A percentile compares a stretch with the other conserved stretches of the same genome.
phyloP scores from a whole-genome alignment of 2,888 invertebrate species.

The Blastobasis adustella region DNA sequence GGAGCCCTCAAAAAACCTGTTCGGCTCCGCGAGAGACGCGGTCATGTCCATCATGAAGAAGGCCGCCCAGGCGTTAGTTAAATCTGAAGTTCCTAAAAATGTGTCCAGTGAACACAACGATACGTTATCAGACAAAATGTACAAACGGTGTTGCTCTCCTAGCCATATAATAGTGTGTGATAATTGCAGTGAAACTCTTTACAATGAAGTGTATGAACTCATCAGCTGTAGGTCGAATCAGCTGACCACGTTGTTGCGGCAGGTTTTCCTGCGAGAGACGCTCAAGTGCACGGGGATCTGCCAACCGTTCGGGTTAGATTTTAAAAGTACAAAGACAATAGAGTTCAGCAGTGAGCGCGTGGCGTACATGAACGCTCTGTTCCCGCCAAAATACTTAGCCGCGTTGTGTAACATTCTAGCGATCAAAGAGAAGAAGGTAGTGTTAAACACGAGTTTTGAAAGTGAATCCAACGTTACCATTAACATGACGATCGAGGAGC shows the following conservation, averaged over 20 bases:
- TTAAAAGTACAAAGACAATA: constrained; percentile 72
- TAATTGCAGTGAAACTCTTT: constrained; percentile 82
- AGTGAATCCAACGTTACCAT: constrained; percentile 64
- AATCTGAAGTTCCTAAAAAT: constrained; percentile 79
- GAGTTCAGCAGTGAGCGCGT: constrained; percentile 64
- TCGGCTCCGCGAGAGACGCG: constrained; percentile 92
- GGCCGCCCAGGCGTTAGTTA: constrained; percentile 89
- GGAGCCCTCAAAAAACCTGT: constrained; percentile 80
- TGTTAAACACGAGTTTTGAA: constrained; percentile 77
- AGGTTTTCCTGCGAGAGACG: constrained; percentile 76
- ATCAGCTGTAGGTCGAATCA: constrained; percentile 81
- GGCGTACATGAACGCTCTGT: constrained; percentile 77
- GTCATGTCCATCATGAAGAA: constrained; percentile 95
- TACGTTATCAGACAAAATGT: constrained; percentile 53
- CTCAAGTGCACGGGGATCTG: constrained; percentile 77
- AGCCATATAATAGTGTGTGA: constrained; percentile 83
- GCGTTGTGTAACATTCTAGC: constrained; percentile 87
- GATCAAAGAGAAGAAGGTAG: constrained; percentile 78
- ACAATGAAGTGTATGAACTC: constrained; percentile 81
- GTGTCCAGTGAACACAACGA: constrained; percentile 67
- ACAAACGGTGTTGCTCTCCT: constrained; percentile 80
- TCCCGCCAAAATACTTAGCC: constrained; percentile 80
- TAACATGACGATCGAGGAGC: constrained; percentile 58
- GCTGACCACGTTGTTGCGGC: constrained; percentile 75
- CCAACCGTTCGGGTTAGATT: constrained; percentile 76